Conservation (phyloP, 2,888 invertebrate species). For the Acanthococcus lagerstroemiae region DNA sequence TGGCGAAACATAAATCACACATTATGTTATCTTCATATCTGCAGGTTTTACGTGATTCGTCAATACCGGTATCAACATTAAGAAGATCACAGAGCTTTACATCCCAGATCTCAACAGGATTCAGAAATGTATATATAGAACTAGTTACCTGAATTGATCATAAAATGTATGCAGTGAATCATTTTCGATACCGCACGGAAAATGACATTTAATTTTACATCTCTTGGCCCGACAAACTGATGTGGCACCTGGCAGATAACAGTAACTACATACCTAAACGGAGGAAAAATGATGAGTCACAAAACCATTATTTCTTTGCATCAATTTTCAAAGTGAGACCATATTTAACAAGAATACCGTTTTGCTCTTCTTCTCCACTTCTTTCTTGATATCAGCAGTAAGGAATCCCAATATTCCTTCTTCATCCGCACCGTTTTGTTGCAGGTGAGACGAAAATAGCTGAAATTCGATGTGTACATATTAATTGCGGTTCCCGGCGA, state of each 20-base stretch:
- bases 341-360: slow-evolving; percentile 49
- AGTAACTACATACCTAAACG: slow-evolving; percentile 58
- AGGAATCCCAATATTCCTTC: slow-evolving; percentile 67
- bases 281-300: not conserved
- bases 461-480: too few species aligned
- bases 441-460: slow-evolving; percentile 59
- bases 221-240: slow-evolving; percentile 56
- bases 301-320: too few species aligned
- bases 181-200: slow-evolving; percentile 59
- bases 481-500: too few species aligned
- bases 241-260: slow-evolving; percentile 55
- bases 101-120: too few species aligned
- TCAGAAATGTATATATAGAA: too few species aligned
- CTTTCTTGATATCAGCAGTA: slow-evolving; percentile 55
- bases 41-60: too few species aligned
- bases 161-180: slow-evolving; percentile 55
- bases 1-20: not conserved
- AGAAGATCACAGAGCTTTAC: too few species aligned
- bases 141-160: slow-evolving; percentile 48
- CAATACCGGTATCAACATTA: too few species aligned
- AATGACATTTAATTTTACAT: slow-evolving; percentile 62
- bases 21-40: too few species aligned
- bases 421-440: slow-evolving; percentile 56
- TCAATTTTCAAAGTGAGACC: too few species aligned
- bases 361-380: slow-evolving; percentile 52